Base-by-base conservation (phyloP, 1,140 invertebrate genomes). In the Drosophila pallidifrons region DNA sequence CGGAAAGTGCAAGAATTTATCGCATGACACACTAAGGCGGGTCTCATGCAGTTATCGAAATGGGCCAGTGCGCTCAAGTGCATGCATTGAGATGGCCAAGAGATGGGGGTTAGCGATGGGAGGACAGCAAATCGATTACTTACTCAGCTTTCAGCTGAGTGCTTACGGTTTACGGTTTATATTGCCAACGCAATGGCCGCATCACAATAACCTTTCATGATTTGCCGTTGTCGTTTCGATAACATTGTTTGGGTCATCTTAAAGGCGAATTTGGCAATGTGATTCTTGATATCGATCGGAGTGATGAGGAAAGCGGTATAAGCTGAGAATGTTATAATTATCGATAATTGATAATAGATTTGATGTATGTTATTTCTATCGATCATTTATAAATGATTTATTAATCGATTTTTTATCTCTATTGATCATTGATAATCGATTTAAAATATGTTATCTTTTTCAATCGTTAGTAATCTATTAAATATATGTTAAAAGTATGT, bases 1-100 rank as follows among this genome's bases (percentile, higher is more conserved):
- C 45, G 70, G 25, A 80, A 80, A 79, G 78, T 69, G 55, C 65
- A 57, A 41, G 75, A 85, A 85, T 85, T 86, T 85, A 85, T 85
- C 77, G 82, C 82, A 81, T 85, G 82, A 81, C 82, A 86, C 69
- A 85, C 82, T 81, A 75, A 85, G 67, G 69, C 52, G 64, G 47
- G 57, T 72, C 76, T 60, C 68, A 71, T 82, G 75, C 65, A 55
- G 82, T 81, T 86, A 81, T 75, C 75, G 70, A 85, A 85, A 69
- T 79, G 82, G 79, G 79, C 54, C 82, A 85, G 70, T 76, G 81
- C 68, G 81, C 76, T 77, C 77, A 72, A 70, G 67, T 79, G 68
- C 52, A 69, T 72, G 68, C 46, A 82, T 78, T 68, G 67, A 81
- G 35, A 72, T 77, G 52, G 55, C 41, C 10, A 7, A 43, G 20